phyloP scores from a whole-genome alignment of 2,888 invertebrate genomes.

The Anodontia alba region DNA sequence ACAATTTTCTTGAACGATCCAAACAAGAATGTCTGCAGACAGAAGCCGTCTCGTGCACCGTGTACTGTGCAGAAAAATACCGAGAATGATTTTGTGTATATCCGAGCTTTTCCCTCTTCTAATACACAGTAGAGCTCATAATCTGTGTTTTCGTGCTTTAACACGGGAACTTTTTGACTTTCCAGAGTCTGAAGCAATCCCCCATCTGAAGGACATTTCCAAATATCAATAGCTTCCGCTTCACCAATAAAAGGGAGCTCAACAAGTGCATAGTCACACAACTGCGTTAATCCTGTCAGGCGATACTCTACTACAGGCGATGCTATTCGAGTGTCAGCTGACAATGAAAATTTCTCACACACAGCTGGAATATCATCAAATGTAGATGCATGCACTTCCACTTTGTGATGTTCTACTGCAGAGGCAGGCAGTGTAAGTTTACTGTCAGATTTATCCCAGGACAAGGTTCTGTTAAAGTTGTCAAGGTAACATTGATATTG shows the following conservation, averaged over 20 bases:
- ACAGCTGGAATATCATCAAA: not conserved
- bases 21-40: not conserved
- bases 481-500: not conserved
- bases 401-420: not conserved
- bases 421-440: not conserved
- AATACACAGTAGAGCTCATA: not conserved
- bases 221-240: not conserved
- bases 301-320: not conserved
- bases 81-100: not conserved
- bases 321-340: not conserved
- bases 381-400: not conserved
- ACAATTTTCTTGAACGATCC: constrained; percentile 5
- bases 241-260: not conserved
- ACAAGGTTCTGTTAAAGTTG: not conserved
- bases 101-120: not conserved
- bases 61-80: not conserved
- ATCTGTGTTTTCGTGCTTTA: not conserved
- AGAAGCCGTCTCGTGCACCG: not conserved
- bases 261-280: not conserved
- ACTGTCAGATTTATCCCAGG: not conserved
- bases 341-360: not conserved
- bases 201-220: constrained; percentile 7
- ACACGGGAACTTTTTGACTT: not conserved
- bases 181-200: not conserved
- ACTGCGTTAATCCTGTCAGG: not conserved